phyloP scores from a whole-genome alignment of 2,888 invertebrate species.

The Cheilosia urbana region DNA sequence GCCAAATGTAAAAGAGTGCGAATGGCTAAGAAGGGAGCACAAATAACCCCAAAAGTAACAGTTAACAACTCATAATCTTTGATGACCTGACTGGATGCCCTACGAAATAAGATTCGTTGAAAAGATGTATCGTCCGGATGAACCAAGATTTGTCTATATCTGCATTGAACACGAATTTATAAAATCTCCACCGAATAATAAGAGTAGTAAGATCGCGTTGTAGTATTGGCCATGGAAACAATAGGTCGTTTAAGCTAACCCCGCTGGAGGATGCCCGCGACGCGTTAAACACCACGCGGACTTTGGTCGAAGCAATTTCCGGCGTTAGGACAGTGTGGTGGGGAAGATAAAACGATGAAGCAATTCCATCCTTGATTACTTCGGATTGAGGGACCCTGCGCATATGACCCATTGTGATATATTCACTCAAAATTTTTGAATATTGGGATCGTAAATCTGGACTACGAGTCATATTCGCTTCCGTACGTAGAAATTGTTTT shows the following conservation, averaged over 20 bases:
- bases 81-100: neutral
- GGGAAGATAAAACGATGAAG: constrained; percentile 52
- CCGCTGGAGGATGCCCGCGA: constrained; percentile 51
- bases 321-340: constrained; percentile 64
- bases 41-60: constrained; percentile 68
- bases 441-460: neutral
- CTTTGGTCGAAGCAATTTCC: constrained; percentile 49
- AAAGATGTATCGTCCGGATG: constrained; percentile 8
- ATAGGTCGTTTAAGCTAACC: constrained; percentile 48
- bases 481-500: neutral
- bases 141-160: constrained; percentile 66
- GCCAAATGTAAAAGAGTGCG: neutral
- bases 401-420: constrained; percentile 8
- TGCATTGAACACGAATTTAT: constrained; percentile 59
- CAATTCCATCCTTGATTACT: neutral
- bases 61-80: constrained; percentile 60
- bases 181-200: no score
- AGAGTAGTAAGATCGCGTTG: no score
- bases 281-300: constrained; percentile 48
- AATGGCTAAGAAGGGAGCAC: constrained; percentile 44
- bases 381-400: neutral
- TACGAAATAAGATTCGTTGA: neutral
- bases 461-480: neutral
- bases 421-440: neutral
- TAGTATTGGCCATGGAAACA: no score